phyloP scores from a whole-genome alignment of 2,113 vertebrate genomes.

The Monopterus albus region DNA sequence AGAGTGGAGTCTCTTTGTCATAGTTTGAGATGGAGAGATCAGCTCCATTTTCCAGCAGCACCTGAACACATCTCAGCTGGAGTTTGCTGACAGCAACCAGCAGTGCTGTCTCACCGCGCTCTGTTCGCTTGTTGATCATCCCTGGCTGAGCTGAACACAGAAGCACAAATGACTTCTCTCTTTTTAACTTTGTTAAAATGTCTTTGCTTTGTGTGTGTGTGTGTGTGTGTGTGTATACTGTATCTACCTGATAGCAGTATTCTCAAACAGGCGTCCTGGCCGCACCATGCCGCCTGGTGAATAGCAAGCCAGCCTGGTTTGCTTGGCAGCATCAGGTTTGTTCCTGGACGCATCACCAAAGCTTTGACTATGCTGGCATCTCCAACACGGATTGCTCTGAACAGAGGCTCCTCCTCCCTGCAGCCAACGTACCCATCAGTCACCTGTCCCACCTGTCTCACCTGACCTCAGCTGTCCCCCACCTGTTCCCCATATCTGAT shows the following conservation, averaged over 20 bases:
- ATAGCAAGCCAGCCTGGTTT: slow-evolving; percentile 90
- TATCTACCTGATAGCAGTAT: slow-evolving; percentile 86
- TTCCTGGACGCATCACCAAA: slow-evolving; percentile 77
- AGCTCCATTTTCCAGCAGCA: slow-evolving; percentile 86
- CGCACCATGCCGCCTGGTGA: slow-evolving; percentile 90
- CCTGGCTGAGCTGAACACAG: slow-evolving; percentile 82
- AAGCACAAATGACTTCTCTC: neutral
- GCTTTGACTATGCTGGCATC: slow-evolving; percentile 75
- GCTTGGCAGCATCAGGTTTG: slow-evolving; percentile 83
- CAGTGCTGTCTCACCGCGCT: slow-evolving; percentile 87
- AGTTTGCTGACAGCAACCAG: slow-evolving; percentile 83
- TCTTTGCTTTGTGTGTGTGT: neutral
- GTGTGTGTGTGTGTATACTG: neutral
- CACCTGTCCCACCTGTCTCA: neutral
- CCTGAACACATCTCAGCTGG: slow-evolving; percentile 79
- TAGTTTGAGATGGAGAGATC: slow-evolving; percentile 88
- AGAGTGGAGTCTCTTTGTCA: slow-evolving; percentile 89
- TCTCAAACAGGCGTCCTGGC: slow-evolving; percentile 85
- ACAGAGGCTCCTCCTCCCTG: slow-evolving; percentile 77
- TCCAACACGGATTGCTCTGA: slow-evolving; percentile 69
- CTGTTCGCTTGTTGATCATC: slow-evolving; percentile 87
- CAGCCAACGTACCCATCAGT: slow-evolving; percentile 5
- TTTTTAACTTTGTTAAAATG: neutral
- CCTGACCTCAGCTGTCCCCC: neutral
- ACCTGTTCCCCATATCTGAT: too few relatives aligned